Conservation (phyloP, 2,797 vertebrate species). For the Brotogeris chrysoptera region DNA sequence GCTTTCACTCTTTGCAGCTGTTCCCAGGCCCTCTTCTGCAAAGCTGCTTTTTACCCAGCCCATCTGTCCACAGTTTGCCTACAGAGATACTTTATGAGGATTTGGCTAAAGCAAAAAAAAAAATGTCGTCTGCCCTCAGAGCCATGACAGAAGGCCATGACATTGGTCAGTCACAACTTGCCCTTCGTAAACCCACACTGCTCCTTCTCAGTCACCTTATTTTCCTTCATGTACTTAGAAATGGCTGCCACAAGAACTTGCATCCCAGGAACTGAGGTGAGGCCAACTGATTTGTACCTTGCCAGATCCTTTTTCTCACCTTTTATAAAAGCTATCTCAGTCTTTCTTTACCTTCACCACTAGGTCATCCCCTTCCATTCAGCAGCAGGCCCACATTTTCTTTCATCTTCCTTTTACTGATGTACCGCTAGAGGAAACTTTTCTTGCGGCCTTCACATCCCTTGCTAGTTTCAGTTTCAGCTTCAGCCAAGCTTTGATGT, state of each 20-base stretch:
- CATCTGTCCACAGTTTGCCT: neutral
- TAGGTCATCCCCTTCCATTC: neutral
- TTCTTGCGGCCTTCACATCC: neutral
- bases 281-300: neutral
- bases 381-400: neutral
- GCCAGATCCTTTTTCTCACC: neutral
- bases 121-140: neutral
- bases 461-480: neutral
- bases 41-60: neutral
- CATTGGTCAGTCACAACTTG: neutral
- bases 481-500: neutral
- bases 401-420: neutral
- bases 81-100: neutral
- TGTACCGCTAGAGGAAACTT: fast-evolving
- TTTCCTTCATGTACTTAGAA: neutral
- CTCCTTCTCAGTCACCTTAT: neutral
- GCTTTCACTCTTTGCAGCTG: neutral
- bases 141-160: neutral
- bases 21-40: neutral
- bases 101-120: neutral
- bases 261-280: neutral
- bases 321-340: neutral
- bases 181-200: neutral
- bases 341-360: neutral
- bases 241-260: neutral